A percentile compares a stretch with the other conserved stretches of the same genome.
Evolutionary conservation across 2,797 vertebrate species (phyloP).

Genomic region (Carduelis carduelis): DNA sequence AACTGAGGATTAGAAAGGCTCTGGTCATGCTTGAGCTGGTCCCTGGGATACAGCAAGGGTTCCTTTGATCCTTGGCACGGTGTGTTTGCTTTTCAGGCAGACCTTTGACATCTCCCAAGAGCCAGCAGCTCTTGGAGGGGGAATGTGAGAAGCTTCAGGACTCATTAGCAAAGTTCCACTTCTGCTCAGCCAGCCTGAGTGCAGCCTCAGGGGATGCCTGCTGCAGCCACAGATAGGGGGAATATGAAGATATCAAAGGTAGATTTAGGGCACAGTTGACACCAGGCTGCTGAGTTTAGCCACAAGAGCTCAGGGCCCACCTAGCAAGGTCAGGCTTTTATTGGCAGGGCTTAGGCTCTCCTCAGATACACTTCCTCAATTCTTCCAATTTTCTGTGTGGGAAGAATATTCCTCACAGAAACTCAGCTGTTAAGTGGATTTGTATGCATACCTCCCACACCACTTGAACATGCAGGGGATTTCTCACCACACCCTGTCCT

Average conservation of each 20-base stretch:
- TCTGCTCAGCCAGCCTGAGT: background rate
- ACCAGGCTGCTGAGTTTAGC: background rate
- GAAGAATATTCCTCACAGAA: background rate
- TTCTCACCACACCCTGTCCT: background rate
- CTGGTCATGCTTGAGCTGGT: background rate
- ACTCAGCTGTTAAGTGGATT: background rate
- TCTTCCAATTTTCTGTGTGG: background rate
- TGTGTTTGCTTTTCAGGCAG: background rate
- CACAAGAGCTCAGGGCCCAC: background rate
- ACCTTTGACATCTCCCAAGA: background rate
- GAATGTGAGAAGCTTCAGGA: background rate
- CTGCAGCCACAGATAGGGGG: background rate
- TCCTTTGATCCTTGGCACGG: background rate
- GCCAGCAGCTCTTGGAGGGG: background rate
- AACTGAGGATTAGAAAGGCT: background rate
- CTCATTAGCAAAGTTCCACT: background rate
- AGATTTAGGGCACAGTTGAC: background rate
- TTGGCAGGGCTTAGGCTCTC: background rate
- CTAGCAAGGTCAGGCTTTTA: background rate
- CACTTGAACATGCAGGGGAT: background rate
- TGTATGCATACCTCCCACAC: conserved; percentile 6
- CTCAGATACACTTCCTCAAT: background rate
- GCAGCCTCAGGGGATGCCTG: background rate
- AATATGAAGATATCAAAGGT: background rate
- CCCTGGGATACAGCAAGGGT: rapidly evolving